Percentiles rank a stretch among this genome's conserved stretches.
phyloP scores from a whole-genome alignment of 2,888 invertebrate species.

The Cryptosula pallasiana region DNA sequence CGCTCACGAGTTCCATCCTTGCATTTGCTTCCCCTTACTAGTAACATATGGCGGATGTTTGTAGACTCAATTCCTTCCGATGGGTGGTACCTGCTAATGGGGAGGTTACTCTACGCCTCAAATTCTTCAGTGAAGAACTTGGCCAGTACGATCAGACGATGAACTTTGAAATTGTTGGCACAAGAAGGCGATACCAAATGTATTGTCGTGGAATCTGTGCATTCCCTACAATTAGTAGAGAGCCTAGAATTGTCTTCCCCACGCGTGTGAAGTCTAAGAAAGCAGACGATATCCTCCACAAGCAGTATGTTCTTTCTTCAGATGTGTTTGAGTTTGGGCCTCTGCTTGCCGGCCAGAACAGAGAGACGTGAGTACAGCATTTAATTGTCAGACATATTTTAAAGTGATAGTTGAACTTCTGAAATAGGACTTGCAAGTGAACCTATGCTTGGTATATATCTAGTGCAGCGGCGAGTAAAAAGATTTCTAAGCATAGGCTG shows the following conservation, averaged over 20 bases:
- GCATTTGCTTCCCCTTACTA: no score
- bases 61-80: conserved; percentile 46
- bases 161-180: conserved; percentile 54
- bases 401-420: no score
- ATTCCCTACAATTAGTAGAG: conserved; percentile 53
- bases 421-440: no score
- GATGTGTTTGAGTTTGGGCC: conserved; percentile 54
- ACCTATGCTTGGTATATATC: neutral
- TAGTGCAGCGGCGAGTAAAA: no score
- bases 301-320: conserved; percentile 49
- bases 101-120: conserved; percentile 43
- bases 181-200: conserved; percentile 50
- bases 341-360: conserved; percentile 50
- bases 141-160: conserved; percentile 54
- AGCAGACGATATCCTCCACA: conserved; percentile 49
- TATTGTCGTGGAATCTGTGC: conserved; percentile 53
- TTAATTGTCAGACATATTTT: no score
- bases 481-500: no score
- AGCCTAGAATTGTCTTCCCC: conserved; percentile 54
- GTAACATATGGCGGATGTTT: no score
- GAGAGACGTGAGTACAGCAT: conserved; percentile 46
- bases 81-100: conserved; percentile 52
- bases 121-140: conserved; percentile 51
- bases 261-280: conserved; percentile 49
- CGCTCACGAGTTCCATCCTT: no score